Percentiles rank a stretch among this genome's conserved stretches.
Evolutionary conservation across 23 tunicate species (phyloP).

Genomic region (Styela plicata): DNA sequence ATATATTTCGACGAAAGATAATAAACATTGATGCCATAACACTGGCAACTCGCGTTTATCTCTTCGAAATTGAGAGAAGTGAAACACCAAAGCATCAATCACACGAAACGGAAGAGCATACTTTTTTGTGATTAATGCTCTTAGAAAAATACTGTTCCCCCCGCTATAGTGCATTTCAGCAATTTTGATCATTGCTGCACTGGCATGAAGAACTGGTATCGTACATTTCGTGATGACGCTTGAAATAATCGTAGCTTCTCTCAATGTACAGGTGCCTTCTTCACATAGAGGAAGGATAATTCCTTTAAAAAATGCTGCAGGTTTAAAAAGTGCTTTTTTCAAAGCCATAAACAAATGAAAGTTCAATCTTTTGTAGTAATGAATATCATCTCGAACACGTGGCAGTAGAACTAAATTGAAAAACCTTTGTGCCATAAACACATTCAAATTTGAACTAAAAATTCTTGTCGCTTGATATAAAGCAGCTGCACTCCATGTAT

Average conservation of each 20-base stretch:
- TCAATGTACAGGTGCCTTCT: conserved; percentile 89
- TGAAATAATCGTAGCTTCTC: conserved; percentile 90
- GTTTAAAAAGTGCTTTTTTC: conserved; percentile 84
- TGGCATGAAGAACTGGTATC: conserved; percentile 74
- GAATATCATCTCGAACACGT: conserved; percentile 87
- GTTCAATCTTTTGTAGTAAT: conserved; percentile 80
- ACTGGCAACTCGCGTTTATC: conserved; percentile 81
- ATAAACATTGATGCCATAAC: conserved; percentile 90
- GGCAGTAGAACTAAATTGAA: conserved; percentile 72
- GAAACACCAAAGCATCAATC: conserved; percentile 85
- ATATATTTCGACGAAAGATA: conserved; percentile 78
- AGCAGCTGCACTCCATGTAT: conserved; percentile 91
- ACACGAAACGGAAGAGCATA: conserved; percentile 92
- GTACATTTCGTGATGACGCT: conserved; percentile 81
- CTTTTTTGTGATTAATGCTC: conserved; percentile 69
- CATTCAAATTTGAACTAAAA: conserved; percentile 86
- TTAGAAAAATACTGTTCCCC: conserved; percentile 71
- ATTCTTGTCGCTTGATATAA: conserved; percentile 93
- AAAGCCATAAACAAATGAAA: conserved; percentile 85
- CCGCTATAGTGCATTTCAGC: conserved; percentile 95
- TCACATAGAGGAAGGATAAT: conserved; percentile 84
- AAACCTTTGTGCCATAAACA: conserved; percentile 78
- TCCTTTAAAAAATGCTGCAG: conserved; percentile 88
- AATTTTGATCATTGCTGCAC: conserved; percentile 81
- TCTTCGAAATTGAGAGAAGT: conserved; percentile 65